Evolutionary conservation across 2,888 invertebrate species (phyloP).

Genomic region (Gisinianus flammeolus): DNA sequence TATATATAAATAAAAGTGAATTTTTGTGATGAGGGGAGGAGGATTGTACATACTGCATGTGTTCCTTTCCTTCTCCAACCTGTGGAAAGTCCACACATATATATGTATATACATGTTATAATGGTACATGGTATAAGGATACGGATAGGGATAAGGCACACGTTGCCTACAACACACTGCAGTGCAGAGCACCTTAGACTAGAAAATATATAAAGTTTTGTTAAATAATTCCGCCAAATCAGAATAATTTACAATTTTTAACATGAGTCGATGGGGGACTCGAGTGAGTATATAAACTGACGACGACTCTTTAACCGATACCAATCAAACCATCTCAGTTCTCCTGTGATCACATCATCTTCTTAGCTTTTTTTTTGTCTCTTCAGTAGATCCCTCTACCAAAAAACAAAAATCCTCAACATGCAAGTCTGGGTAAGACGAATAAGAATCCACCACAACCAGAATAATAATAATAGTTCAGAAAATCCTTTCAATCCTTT

Average conservation of each 20-base stretch:
- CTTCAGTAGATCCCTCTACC: background rate
- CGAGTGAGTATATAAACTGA: constrained; percentile 39
- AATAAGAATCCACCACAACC: background rate
- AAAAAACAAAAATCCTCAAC: constrained; percentile 22
- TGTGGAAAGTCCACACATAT: background rate
- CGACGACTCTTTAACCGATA: constrained; percentile 16
- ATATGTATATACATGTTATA: background rate
- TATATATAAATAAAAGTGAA: constrained; percentile 5
- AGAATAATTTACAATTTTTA: background rate
- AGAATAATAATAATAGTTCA: background rate
- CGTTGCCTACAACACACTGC: background rate
- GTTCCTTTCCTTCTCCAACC: background rate
- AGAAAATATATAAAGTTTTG: background rate
- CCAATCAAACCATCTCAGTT: constrained; percentile 34
- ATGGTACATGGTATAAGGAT: background rate
- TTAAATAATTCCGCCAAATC: constrained; percentile 15
- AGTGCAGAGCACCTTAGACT: background rate
- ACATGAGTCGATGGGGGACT: background rate
- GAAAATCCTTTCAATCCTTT: background rate
- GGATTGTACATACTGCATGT: background rate
- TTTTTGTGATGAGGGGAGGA: background rate
- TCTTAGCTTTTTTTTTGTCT: background rate
- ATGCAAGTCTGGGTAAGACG: constrained; percentile 38
- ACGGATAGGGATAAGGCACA: background rate
- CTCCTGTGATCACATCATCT: constrained; percentile 29